phyloP scores from a whole-genome alignment of 2,113 vertebrate genomes.

The Cyprinodon brontotheroides region DNA sequence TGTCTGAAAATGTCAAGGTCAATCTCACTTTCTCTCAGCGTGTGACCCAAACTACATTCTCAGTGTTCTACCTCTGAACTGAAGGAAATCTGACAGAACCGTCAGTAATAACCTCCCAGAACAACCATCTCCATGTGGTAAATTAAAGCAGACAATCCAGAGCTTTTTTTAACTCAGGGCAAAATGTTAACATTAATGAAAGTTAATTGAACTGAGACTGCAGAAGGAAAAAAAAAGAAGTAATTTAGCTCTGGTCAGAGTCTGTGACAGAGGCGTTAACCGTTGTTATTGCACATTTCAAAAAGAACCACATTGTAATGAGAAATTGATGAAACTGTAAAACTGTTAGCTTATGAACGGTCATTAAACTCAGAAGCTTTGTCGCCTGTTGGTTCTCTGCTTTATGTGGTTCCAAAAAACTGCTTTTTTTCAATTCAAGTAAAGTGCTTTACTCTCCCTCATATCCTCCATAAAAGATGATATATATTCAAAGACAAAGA shows the following conservation, averaged over 20 bases:
- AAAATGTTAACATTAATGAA: slow-evolving; percentile 39
- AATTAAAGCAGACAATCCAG: slow-evolving; percentile 28
- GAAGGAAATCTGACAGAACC: neutral
- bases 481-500: too few relatives aligned
- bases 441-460: neutral
- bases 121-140: neutral
- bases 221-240: slow-evolving; percentile 35
- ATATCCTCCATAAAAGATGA: too few relatives aligned
- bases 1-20: slow-evolving; percentile 39
- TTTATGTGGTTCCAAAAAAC: slow-evolving; percentile 11
- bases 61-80: neutral
- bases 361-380: slow-evolving; percentile 20
- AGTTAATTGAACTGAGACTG: slow-evolving; percentile 43
- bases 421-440: neutral
- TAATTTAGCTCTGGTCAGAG: slow-evolving; percentile 42
- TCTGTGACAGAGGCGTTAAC: slow-evolving; percentile 21
- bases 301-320: slow-evolving; percentile 41
- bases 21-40: slow-evolving; percentile 16
- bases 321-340: slow-evolving; percentile 59
- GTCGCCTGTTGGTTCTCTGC: slow-evolving; percentile 16
- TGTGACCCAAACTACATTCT: slow-evolving; percentile 24
- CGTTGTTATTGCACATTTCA: slow-evolving; percentile 41
- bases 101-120: neutral
- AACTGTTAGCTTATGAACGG: slow-evolving; percentile 30
- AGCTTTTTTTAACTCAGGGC: slow-evolving; percentile 28